Evolutionary conservation across 2,888 invertebrate genomes (phyloP).

Genomic region (Buathra laborator): DNA sequence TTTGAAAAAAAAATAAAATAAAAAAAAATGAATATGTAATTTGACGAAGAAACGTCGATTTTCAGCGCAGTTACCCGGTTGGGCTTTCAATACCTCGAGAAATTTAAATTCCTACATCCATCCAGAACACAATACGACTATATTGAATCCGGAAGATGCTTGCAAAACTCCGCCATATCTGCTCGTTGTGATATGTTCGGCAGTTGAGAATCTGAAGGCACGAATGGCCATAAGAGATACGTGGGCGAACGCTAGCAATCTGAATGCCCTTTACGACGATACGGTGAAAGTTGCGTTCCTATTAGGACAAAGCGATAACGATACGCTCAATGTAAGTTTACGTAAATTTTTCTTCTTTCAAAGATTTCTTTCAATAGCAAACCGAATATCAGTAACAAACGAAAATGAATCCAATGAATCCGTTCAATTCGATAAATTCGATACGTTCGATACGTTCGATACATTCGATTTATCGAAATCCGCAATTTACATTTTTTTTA

Average conservation of each 20-base stretch:
- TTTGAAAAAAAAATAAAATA: not conserved
- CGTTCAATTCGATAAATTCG: no score
- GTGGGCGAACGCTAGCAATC: conserved; percentile 88
- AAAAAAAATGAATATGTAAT: not conserved
- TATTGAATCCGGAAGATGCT: conserved; percentile 88
- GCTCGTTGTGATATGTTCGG: conserved; percentile 92
- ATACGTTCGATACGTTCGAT: no score
- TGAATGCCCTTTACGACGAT: conserved; percentile 82
- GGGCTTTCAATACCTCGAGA: conserved; percentile 91
- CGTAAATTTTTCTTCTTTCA: not conserved
- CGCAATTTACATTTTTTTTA: no score
- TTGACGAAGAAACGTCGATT: conserved; percentile 54
- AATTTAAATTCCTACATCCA: conserved; percentile 91
- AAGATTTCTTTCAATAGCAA: no score
- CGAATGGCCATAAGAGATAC: conserved; percentile 90
- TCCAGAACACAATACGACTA: conserved; percentile 89
- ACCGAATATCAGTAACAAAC: no score
- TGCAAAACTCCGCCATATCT: conserved; percentile 87
- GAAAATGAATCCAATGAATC: no score
- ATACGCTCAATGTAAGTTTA: conserved; percentile 86
- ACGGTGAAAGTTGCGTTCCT: conserved; percentile 86
- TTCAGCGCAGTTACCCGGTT: conserved; percentile 87
- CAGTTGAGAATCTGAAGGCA: conserved; percentile 89
- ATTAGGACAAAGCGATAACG: conserved; percentile 87
- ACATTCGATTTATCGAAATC: no score